Base-by-base conservation (phyloP, 1,140 invertebrate genomes). In the Whitmania pigra region DNA sequence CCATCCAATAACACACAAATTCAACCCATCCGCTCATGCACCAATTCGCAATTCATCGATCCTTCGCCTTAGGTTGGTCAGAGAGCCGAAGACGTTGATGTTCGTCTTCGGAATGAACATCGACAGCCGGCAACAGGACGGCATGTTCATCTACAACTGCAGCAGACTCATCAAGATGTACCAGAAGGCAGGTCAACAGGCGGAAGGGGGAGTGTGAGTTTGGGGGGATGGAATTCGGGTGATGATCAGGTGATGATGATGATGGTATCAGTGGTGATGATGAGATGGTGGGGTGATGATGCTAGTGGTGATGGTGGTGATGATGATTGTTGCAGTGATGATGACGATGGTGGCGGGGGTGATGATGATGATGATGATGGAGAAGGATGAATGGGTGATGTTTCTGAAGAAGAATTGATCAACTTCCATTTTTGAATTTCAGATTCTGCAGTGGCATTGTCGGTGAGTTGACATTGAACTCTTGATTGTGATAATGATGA, bases 151-250 rank as follows among this genome's bases (percentile, higher is more conserved):
- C 11, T 84, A 83, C 76, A 83, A 83, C 77, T 80, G 80, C 75
- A 80, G 80, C 75, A 77, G 82, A 27, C 77, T 84, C 13, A 83
- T 84, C 67, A 82, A 80, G 74, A 83, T 83, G 82, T 84, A 83
- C 74, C 79, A 83, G 72, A 82, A 82, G 76, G 80, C 81, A 25
- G 82, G 81, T 72, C 81, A 80, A 36, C 82, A 83, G 74, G 77
- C 76, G 53, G 81, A 82, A 71, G 79, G 80, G 0, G 79, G 81
- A 70, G 80, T 82, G 80, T 81, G 78, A 78, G 80, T 80, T 74
- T 20, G 11, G 29, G 22, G 11, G 29, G 22, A 5, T 11, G 22
- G 57, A n/a, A 13, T n/a, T 15, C 2, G 57, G 18, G 57, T 13
- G 29, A 7, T 5, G 29, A 13, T 63, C 11, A 25, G 57, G 29